A percentile compares a stretch with the other conserved stretches of the same genome.
These are phyloP conservation scores for Isotomurus palustris DNA, from an alignment of 2,888 invertebrate species.

Conservation along the genomic window DNA sequence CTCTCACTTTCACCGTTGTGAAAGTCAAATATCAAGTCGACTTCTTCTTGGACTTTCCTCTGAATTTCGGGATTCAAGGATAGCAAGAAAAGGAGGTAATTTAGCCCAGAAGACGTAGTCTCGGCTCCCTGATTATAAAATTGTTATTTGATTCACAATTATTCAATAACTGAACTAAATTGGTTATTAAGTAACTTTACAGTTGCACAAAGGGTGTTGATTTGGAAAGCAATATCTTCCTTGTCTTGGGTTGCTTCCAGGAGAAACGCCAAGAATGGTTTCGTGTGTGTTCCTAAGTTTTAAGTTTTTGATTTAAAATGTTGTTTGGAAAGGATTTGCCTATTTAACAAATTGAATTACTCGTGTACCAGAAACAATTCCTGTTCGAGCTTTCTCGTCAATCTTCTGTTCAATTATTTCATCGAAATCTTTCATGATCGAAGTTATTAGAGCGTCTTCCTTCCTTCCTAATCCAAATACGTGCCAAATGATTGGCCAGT, in stretches of 20 bases:
- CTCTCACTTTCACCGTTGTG: not conserved
- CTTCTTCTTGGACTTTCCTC: not conserved
- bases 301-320: not conserved
- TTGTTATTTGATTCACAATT: not conserved
- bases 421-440: not conserved
- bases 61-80: conserved; percentile 4
- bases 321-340: not conserved
- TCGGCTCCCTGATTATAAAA: not conserved
- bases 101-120: not conserved
- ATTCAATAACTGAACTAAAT: not conserved
- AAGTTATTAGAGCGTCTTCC: not conserved
- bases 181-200: not conserved
- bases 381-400: not conserved
- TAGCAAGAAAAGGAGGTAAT: not conserved
- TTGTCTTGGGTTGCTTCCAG: not conserved
- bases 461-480: not conserved
- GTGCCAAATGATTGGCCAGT: not conserved
- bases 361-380: not conserved
- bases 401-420: not conserved
- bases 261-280: not conserved
- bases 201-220: not conserved
- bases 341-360: not conserved
- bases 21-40: not conserved
- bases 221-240: not conserved
- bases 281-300: not conserved